Evolutionary conservation across 2,797 vertebrate genomes (phyloP).

Genomic region (Acropternis orthonyx): DNA sequence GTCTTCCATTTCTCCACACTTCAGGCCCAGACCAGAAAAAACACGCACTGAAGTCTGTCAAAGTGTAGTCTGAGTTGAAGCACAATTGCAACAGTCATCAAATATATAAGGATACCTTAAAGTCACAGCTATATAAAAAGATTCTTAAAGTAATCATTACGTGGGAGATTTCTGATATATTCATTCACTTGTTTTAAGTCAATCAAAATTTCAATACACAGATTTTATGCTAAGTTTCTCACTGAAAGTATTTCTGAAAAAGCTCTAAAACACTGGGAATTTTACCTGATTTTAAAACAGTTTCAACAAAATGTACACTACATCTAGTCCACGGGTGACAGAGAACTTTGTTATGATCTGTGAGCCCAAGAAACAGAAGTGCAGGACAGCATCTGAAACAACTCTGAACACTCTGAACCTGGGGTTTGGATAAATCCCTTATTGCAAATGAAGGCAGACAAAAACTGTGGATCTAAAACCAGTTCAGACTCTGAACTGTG

Average conservation of each 20-base stretch:
- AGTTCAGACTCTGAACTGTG: background rate
- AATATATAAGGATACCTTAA: background rate
- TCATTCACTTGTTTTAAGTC: background rate
- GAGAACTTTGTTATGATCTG: background rate
- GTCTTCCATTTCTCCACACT: background rate
- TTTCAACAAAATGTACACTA: background rate
- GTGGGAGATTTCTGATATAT: background rate
- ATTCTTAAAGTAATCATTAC: background rate
- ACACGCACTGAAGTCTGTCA: background rate
- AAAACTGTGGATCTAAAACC: background rate
- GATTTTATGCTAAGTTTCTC: background rate
- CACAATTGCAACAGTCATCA: rapidly evolving
- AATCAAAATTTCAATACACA: background rate
- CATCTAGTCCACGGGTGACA: background rate
- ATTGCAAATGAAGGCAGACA: background rate
- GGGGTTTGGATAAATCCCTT: background rate
- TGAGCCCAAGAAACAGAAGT: background rate
- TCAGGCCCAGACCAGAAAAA: background rate
- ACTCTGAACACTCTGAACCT: background rate
- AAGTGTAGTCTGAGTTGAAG: background rate
- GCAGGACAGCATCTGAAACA: background rate
- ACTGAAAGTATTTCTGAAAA: background rate
- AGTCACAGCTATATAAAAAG: background rate
- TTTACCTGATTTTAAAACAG: background rate
- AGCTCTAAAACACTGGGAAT: background rate